Base-by-base conservation (phyloP, 2,113 vertebrate species). In the Psephotus haematonotus region DNA sequence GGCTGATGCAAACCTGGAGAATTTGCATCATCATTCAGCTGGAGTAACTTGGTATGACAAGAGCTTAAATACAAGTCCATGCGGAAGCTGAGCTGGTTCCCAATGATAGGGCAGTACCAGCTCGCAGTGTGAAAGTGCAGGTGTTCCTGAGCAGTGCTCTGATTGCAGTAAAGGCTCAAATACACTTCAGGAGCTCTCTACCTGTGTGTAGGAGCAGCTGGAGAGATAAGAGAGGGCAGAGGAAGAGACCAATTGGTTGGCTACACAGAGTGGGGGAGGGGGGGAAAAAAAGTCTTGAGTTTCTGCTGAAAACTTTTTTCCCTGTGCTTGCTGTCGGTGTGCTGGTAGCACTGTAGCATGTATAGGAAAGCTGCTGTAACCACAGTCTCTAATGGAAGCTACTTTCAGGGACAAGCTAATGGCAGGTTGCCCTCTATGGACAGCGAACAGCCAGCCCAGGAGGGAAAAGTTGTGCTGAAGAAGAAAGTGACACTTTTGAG, bases 401-500 rank as follows among this genome's bases (percentile, higher is more conserved):
- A 96, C 80, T 94, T 87, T 41, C 91, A 82, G 86, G 97, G 86
- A 57, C 95, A 90, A 71, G 89, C 60, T n/a, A 93, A 93, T 16
- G 95, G 94, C 64, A 90, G 85, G 82, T 90, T 97, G 44, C 67
- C 96, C 35, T 50, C 96, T 43, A 11, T 27, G 85, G 93, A 88
- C n/a, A 84, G 85, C 18, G 31, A 63, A 82, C 68, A 97, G 90
- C 65, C 91, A 24, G 83, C 86, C 9, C 95, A 10, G 68, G 82
- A 68, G 71, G 97, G 67, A 41, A 98, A 97, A 78, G 99, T 99
- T 92, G 98, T 97, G 63, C 97, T 99, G 94, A 98, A 98, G 97
- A 99, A 98, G 98, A 99, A 99, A 92, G 98, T 99, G 82, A 99
- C 99, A 2, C 96, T 99, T 62, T 97, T 99, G 71, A 97, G 99